phyloP scores from a whole-genome alignment of 2,888 invertebrate species.

The Trichopoda pennipes region DNA sequence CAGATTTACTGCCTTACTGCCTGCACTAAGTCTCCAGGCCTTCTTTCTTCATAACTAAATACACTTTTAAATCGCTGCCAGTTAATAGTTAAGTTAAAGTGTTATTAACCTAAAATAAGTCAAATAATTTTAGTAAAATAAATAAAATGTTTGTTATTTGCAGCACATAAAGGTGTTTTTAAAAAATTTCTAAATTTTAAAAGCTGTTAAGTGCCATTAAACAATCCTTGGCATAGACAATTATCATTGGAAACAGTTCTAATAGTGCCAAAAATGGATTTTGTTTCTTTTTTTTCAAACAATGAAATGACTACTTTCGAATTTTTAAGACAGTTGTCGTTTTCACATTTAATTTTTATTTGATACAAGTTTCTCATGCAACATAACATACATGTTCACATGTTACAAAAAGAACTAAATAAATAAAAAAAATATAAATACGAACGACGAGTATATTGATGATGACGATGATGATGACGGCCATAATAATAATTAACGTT shows the following conservation, averaged over 20 bases:
- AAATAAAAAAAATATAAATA: neutral
- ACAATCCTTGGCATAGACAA: neutral
- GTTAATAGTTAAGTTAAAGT: too few relatives aligned
- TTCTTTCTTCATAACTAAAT: too few relatives aligned
- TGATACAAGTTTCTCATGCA: slow-evolving; percentile 18
- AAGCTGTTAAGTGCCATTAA: neutral
- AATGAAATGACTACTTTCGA: slow-evolving; percentile 27
- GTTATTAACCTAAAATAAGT: too few relatives aligned
- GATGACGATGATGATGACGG: slow-evolving; percentile 21
- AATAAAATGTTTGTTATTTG: too few relatives aligned
- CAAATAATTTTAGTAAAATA: too few relatives aligned
- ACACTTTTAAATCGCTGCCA: too few relatives aligned
- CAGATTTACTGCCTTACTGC: too few relatives aligned
- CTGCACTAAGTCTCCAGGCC: too few relatives aligned
- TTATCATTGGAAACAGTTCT: slow-evolving; percentile 18
- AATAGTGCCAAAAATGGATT: slow-evolving; percentile 24
- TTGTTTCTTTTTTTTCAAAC: neutral
- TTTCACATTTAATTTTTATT: slow-evolving; percentile 20
- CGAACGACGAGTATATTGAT: too few relatives aligned
- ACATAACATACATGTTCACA: too few relatives aligned
- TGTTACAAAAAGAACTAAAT: neutral
- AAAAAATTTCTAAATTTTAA: too few relatives aligned
- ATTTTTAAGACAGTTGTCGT: slow-evolving; percentile 41
- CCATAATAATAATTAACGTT: slow-evolving; percentile 6
- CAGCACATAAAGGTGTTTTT: too few relatives aligned